Conservation (phyloP, 2,113 vertebrate species). For the Theristicus caerulescens region DNA sequence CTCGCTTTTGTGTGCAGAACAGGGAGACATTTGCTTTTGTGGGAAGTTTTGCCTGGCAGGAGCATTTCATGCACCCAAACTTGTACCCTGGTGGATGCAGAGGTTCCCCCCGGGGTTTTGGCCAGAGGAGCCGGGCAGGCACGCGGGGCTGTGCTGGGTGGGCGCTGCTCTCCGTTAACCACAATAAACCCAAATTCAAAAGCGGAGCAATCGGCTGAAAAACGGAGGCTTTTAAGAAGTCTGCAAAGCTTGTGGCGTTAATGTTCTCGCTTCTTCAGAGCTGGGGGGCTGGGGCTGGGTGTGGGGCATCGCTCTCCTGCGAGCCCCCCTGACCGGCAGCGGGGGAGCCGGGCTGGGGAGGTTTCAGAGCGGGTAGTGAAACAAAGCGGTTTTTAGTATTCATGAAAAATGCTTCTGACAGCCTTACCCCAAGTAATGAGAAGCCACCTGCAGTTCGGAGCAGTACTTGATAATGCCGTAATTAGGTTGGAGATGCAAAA, state of each 20-base stretch:
- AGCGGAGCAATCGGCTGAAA: background rate
- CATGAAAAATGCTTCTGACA: constrained; percentile 77
- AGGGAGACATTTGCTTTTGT: background rate
- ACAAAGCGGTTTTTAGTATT: constrained; percentile 76
- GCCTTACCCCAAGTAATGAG: constrained; percentile 73
- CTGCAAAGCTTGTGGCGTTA: background rate
- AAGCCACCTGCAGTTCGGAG: constrained; percentile 82
- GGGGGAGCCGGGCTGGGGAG: background rate
- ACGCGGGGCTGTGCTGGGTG: background rate
- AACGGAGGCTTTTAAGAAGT: background rate
- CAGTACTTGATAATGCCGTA: constrained; percentile 83
- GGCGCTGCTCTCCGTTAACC: background rate
- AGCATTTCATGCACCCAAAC: background rate
- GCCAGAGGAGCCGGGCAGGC: rapidly evolving
- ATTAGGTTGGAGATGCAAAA: constrained; percentile 85
- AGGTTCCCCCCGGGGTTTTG: rapidly evolving
- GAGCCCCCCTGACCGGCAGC: rapidly evolving
- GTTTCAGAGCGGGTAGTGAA: constrained; percentile 31
- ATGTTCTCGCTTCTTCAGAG: rapidly evolving
- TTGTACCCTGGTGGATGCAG: rapidly evolving
- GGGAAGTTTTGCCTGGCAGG: rapidly evolving
- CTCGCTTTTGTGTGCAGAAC: background rate
- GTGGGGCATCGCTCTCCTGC: rapidly evolving
- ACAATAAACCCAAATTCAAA: background rate
- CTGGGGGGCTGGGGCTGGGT: background rate